phyloP scores from a whole-genome alignment of 2,888 invertebrate species.

The Drosophila lacicola region DNA sequence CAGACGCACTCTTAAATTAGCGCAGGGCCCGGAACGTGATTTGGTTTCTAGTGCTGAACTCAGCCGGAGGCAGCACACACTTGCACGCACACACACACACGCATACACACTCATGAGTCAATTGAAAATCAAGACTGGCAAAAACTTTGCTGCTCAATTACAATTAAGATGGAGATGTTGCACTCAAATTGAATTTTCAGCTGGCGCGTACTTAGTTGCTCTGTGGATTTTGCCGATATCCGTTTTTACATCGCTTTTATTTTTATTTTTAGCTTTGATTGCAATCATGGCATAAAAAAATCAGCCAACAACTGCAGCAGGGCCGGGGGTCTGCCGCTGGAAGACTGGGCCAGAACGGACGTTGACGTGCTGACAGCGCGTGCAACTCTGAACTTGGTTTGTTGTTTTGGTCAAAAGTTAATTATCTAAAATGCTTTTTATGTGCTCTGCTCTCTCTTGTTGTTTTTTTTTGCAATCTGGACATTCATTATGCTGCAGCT shows the following conservation, averaged over 20 bases:
- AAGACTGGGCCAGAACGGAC: background rate
- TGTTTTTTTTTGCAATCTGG: slow-evolving; percentile 5
- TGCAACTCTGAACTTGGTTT: slow-evolving; percentile 46
- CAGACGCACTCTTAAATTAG: slow-evolving; percentile 65
- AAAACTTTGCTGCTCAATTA: slow-evolving; percentile 79
- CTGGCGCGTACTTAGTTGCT: slow-evolving; percentile 41
- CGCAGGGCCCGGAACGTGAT: slow-evolving; percentile 60
- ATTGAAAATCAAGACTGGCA: slow-evolving; percentile 76
- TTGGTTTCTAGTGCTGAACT: slow-evolving; percentile 38
- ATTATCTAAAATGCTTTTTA: slow-evolving; percentile 77
- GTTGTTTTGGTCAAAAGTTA: slow-evolving; percentile 71
- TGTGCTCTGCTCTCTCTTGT: slow-evolving; percentile 14
- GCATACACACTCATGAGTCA: slow-evolving; percentile 46
- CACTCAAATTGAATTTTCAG: slow-evolving; percentile 78
- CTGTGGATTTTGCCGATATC: slow-evolving; percentile 55
- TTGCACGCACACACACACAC: slow-evolving; percentile 1
- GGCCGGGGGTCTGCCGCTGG: too few relatives aligned
- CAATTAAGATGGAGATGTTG: slow-evolving; percentile 81
- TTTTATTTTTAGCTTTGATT: slow-evolving; percentile 73
- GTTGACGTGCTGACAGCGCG: slow-evolving; percentile 66
- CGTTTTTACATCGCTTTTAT: slow-evolving; percentile 64
- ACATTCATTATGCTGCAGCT: slow-evolving; percentile 41
- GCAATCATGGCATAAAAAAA: slow-evolving; percentile 81
- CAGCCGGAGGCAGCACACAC: slow-evolving; percentile 6
- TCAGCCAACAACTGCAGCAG: slow-evolving; percentile 65